Base-by-base conservation (phyloP, 2,888 invertebrate species). In the Scaptomyza cyrtandrae region DNA sequence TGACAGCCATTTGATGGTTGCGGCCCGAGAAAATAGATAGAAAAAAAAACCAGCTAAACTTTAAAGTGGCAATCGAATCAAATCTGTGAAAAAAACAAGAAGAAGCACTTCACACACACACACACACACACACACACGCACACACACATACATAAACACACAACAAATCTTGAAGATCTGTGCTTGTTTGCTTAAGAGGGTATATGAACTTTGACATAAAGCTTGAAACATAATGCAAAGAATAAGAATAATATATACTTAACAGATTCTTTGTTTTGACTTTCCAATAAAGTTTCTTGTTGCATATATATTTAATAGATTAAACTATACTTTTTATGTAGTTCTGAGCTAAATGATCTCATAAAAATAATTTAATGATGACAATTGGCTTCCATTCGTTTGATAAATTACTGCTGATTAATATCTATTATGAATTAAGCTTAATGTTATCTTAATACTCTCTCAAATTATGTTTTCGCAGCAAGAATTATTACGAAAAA, bases 1-100 rank as follows among this genome's bases (percentile, higher is more conserved):
- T 82, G 82, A 82, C 87, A 80, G 81, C 68, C 76, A 63, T 72
- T 84, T 75, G 65, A 82, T 62, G 79, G 60, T 11, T 24, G 35
- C 39, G 33, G 1, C 16, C 39, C 13, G 5, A 13, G n/a, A 13
- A n/a, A n/a, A n/a, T 37, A 39, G 75, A 64, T 10, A 24, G 7
- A 14, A 24, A 39, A 44, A 19, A 19, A 29, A 31, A 70, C 35
- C 46, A 58, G 48, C 33, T 57, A 53, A 45, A 11, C 46, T 53
- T 50, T 62, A 49, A 76, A 75, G 77, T 72, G 75, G 78, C 63
- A 55, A 72, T 72, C 73, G 63, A 53, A 75, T 62, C 35, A 43
- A 45, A 75, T 45, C 70, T 69, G 57, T 70, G 57, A 52, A 45
- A 46, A 10, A 19, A 14, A 41, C 29, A 14, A 58, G 64, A 50